A percentile compares a stretch with the other conserved stretches of the same genome.
Conservation (phyloP, 2,888 invertebrate species). For the Microctonus brassicae region DNA sequence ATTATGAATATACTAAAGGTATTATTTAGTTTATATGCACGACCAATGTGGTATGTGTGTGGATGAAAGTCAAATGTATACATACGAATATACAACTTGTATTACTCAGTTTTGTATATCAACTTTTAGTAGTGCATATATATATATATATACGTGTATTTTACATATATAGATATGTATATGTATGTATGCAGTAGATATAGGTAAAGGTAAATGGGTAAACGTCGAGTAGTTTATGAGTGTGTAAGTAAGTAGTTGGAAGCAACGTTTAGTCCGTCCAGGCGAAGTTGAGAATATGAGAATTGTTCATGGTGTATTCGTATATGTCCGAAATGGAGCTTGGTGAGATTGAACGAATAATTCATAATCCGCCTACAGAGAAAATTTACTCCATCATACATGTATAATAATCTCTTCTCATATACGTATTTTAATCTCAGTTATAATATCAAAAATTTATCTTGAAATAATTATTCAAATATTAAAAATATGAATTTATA, state of each 20-base stretch:
- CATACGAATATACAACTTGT: background rate
- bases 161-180: background rate
- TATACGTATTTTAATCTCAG: background rate
- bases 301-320: constrained; percentile 1
- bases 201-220: background rate
- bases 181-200: background rate
- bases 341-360: constrained; percentile 2
- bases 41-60: background rate
- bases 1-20: constrained; percentile 2
- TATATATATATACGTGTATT: background rate
- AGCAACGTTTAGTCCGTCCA: constrained; percentile 2
- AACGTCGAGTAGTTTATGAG: constrained; percentile 7
- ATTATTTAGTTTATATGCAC: constrained; percentile 3
- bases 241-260: constrained; percentile 10
- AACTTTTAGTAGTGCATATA: background rate
- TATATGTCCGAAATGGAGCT: background rate
- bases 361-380: background rate
- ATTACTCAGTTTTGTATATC: background rate
- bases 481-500: background rate
- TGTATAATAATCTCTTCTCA: background rate
- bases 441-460: background rate
- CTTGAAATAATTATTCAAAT: background rate
- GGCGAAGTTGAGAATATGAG: constrained; percentile 1
- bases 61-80: background rate
- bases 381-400: background rate